A percentile compares a stretch with the other conserved stretches of the same genome.
phyloP scores from a whole-genome alignment of 1,140 invertebrate genomes.

The Cydia fagiglandana region DNA sequence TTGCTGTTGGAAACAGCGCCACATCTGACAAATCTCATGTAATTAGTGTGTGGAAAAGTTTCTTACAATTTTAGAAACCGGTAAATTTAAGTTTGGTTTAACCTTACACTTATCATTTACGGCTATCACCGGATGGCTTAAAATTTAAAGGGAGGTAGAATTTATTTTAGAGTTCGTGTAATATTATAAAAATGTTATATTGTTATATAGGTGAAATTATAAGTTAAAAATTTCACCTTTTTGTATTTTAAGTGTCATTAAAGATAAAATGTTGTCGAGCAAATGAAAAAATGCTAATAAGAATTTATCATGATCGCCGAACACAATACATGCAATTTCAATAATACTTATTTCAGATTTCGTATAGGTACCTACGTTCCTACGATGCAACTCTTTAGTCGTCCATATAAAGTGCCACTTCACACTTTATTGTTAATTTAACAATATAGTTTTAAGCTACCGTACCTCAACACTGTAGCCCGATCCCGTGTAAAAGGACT shows the following conservation, averaged over 20 bases:
- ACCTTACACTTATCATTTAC: conserved; percentile 59
- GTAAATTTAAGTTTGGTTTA: conserved; percentile 10
- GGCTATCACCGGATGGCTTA: conserved; percentile 45
- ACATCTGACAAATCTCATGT: conserved; percentile 3
- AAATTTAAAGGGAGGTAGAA: conserved; percentile 17
- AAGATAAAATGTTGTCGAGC: too few relatives aligned
- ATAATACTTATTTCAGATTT: not conserved
- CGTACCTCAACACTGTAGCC: conserved; percentile 7
- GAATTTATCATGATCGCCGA: too few relatives aligned
- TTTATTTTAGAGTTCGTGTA: not conserved
- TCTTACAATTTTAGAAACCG: not conserved
- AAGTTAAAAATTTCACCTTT: too few relatives aligned
- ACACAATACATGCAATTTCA: not conserved
- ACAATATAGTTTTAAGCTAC: conserved; percentile 14
- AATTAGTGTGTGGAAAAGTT: conserved; percentile 13
- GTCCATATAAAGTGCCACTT: conserved; percentile 1
- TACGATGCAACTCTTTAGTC: not conserved
- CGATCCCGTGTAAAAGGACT: not conserved
- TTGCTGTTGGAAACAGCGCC: conserved; percentile 11
- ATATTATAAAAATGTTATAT: too few relatives aligned
- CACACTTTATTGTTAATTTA: conserved; percentile 14
- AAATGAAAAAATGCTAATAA: too few relatives aligned
- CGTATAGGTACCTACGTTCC: not conserved
- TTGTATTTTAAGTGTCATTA: too few relatives aligned
- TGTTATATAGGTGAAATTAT: too few relatives aligned